Evolutionary conservation across 2,888 invertebrate species (phyloP).

Genomic region (Eupithecia exiguata): DNA sequence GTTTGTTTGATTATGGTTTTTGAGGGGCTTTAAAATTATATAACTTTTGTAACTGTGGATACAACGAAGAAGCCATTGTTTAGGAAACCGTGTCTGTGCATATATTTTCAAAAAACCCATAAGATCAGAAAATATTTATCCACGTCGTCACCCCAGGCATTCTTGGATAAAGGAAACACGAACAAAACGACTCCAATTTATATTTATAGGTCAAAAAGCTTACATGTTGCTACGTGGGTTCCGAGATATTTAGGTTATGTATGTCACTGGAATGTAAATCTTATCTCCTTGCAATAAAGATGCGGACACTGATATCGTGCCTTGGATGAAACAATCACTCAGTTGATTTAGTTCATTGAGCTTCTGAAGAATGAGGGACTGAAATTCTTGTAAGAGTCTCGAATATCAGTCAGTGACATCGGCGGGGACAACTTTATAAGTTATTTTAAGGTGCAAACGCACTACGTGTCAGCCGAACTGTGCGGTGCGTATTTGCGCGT

Average conservation of each 20-base stretch:
- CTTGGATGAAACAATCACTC: slow-evolving; percentile 14
- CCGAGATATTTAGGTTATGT: not conserved
- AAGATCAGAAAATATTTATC: not conserved
- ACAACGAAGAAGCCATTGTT: not conserved
- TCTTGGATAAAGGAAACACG: slow-evolving; percentile 7
- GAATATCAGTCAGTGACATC: not conserved
- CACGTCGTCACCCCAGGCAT: not conserved
- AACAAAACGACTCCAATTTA: slow-evolving; percentile 5
- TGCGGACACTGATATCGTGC: slow-evolving; percentile 3
- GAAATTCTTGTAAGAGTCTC: not conserved
- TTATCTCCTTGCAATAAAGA: slow-evolving; percentile 2
- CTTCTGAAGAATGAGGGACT: slow-evolving; percentile 1
- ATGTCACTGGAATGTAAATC: slow-evolving; percentile 5
- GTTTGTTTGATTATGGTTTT: too few relatives aligned
- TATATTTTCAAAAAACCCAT: not conserved
- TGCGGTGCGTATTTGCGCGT: too few relatives aligned
- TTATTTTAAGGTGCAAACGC: not conserved
- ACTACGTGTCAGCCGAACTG: too few relatives aligned
- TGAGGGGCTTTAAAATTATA: not conserved
- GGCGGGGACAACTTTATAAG: not conserved
- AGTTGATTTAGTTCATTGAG: slow-evolving; percentile 20
- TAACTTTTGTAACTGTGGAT: not conserved
- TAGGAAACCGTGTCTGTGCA: not conserved
- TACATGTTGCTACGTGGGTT: not conserved
- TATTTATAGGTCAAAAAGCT: slow-evolving; percentile 29